A percentile compares a stretch with the other conserved stretches of the same genome.
Conservation (phyloP, 1,140 invertebrate species). For the Neuroterus valhalla region DNA sequence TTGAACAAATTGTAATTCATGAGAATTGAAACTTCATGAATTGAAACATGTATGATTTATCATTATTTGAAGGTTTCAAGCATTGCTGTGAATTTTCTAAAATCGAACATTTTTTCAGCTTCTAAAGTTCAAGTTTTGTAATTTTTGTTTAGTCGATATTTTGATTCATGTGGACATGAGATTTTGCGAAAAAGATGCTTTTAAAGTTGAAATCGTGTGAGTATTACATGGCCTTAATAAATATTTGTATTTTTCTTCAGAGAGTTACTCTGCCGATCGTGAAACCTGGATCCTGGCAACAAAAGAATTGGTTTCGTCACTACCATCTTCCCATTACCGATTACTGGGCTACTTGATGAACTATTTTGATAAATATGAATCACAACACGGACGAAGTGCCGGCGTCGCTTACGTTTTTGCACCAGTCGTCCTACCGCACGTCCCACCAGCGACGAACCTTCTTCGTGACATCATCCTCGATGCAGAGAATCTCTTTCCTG, state of each 20-base stretch:
- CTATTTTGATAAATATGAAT: slow-evolving; percentile 72
- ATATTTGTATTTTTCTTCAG: slow-evolving; percentile 47
- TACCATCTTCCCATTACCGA: slow-evolving; percentile 68
- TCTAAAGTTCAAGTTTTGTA: no score
- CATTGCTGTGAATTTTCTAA: no score
- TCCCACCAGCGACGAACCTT: slow-evolving; percentile 68
- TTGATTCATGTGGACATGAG: no score
- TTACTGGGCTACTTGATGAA: slow-evolving; percentile 71
- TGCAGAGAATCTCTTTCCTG: slow-evolving; percentile 63
- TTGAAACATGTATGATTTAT: no score
- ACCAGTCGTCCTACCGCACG: slow-evolving; percentile 71
- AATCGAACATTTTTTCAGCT: no score
- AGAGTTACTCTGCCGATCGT: slow-evolving; percentile 60
- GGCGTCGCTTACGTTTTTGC: slow-evolving; percentile 70
- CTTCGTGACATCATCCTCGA: slow-evolving; percentile 68
- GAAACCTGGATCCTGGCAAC: slow-evolving; percentile 68
- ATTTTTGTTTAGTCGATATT: background rate
- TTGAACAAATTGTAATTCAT: no score
- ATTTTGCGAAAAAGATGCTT: no score
- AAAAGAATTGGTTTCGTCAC: slow-evolving; percentile 62
- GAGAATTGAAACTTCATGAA: no score
- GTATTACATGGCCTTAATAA: no score
- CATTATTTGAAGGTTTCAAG: no score
- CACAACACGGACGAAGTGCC: slow-evolving; percentile 65
- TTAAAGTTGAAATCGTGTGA: no score